Conservation (phyloP, 2,113 vertebrate species). For the Seriola rivoliana region DNA sequence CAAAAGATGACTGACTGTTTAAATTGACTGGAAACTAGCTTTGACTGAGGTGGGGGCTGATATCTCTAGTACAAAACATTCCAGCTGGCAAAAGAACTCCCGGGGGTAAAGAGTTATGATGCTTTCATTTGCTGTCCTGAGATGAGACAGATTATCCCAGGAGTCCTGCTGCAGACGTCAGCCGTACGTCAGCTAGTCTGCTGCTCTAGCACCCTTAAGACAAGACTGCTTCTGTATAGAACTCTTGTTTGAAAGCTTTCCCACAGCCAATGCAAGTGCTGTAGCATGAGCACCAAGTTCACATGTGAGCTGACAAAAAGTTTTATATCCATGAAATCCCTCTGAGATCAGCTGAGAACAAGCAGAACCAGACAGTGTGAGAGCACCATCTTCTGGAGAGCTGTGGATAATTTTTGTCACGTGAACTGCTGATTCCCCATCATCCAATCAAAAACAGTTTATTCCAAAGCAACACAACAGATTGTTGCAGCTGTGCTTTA, state of each 20-base stretch:
- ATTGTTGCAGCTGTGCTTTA: slow-evolving; percentile 12
- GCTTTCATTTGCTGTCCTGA: slow-evolving; percentile 7
- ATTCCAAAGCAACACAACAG: background rate
- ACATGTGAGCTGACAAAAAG: slow-evolving; percentile 1
- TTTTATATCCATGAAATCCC: background rate
- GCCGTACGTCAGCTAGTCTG: slow-evolving; percentile 18
- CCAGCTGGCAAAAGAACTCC: background rate
- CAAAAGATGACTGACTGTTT: background rate
- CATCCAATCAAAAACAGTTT: slow-evolving; percentile 12
- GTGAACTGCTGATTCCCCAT: slow-evolving; percentile 21
- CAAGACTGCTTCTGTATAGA: slow-evolving; percentile 11
- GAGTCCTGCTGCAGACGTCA: slow-evolving; percentile 37
- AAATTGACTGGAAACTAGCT: slow-evolving; percentile 9
- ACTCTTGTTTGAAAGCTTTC: slow-evolving; percentile 7
- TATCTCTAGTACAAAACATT: slow-evolving; percentile 3
- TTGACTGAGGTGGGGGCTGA: background rate
- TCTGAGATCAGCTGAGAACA: background rate
- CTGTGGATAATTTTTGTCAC: background rate
- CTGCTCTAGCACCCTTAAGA: background rate
- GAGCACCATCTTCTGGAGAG: slow-evolving; percentile 65
- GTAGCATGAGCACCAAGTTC: background rate
- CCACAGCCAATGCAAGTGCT: background rate
- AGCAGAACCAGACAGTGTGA: background rate
- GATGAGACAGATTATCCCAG: slow-evolving; percentile 37
- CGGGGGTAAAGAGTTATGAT: background rate